Evolutionary conservation across 2,888 invertebrate genomes (phyloP).

Genomic region (Drosophila diplacantha): DNA sequence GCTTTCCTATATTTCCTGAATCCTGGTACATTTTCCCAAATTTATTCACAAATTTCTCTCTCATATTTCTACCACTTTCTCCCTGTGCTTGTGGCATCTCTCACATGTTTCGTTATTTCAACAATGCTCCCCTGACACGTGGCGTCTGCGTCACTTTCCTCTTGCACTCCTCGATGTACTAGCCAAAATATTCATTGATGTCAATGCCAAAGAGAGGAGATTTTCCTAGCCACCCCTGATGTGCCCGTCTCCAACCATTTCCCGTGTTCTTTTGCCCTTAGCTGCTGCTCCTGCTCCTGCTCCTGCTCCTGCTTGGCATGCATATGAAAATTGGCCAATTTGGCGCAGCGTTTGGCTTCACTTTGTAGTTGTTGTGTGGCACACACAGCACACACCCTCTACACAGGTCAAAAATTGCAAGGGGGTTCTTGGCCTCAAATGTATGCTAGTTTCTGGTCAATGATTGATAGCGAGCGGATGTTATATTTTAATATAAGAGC

Average conservation of each 20-base stretch:
- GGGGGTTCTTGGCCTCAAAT: neutral
- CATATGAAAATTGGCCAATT: constrained; percentile 64
- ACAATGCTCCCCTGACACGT: constrained; percentile 41
- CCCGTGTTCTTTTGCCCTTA: constrained; percentile 22
- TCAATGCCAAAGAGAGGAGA: constrained; percentile 50
- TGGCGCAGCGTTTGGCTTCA: constrained; percentile 50
- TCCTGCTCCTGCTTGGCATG: constrained; percentile 43
- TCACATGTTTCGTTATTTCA: constrained; percentile 38
- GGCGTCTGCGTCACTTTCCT: constrained; percentile 17
- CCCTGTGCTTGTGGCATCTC: constrained; percentile 8
- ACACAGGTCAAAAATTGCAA: constrained; percentile 4
- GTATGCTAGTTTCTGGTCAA: neutral
- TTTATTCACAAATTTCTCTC: neutral
- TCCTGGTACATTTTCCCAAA: neutral
- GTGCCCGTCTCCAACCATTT: neutral
- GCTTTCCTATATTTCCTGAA: neutral
- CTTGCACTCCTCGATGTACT: neutral
- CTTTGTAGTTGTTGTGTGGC: constrained; percentile 33
- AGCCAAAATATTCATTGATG: constrained; percentile 48
- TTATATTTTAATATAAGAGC: neutral
- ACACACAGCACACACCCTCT: neutral
- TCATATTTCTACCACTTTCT: constrained; percentile 1
- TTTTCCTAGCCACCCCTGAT: constrained; percentile 10
- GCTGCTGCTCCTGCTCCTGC: constrained; percentile 1
- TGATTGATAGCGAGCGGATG: neutral